Evolutionary conservation across 2,113 vertebrate species (phyloP).

Genomic region (Phainopepla nitens): DNA sequence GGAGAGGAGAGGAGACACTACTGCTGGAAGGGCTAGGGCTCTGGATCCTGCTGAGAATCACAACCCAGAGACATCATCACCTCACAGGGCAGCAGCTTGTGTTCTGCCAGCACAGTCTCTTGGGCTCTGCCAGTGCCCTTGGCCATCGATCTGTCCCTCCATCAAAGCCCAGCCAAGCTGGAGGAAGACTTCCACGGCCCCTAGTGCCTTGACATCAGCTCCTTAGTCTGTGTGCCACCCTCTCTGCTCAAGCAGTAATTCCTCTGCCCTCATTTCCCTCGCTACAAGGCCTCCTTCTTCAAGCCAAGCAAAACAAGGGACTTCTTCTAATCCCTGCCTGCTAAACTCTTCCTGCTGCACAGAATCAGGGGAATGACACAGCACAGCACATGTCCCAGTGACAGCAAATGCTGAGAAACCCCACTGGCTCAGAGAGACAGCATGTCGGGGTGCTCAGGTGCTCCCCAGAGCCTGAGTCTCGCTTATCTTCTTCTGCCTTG

Average conservation of each 20-base stretch:
- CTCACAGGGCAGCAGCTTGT: neutral
- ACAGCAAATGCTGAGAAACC: neutral
- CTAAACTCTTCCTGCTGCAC: neutral
- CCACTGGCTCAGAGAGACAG: accelerated
- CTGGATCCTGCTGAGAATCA: neutral
- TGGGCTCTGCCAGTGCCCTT: neutral
- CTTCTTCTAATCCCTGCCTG: accelerated
- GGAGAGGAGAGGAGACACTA: neutral
- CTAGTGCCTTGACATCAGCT: neutral
- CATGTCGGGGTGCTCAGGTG: neutral
- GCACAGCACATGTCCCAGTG: neutral
- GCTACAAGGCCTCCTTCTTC: neutral
- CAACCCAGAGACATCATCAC: neutral
- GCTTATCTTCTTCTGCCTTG: neutral
- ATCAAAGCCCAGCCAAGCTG: neutral
- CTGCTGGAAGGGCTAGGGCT: neutral
- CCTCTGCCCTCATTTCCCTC: neutral
- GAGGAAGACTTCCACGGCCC: neutral
- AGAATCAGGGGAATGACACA: neutral
- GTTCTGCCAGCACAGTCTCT: neutral
- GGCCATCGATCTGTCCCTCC: neutral
- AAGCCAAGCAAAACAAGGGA: neutral
- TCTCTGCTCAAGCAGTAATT: neutral
- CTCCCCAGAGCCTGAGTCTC: neutral
- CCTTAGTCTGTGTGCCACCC: neutral